phyloP scores from a whole-genome alignment of 2,113 vertebrate species.

The Struthidea cinerea region DNA sequence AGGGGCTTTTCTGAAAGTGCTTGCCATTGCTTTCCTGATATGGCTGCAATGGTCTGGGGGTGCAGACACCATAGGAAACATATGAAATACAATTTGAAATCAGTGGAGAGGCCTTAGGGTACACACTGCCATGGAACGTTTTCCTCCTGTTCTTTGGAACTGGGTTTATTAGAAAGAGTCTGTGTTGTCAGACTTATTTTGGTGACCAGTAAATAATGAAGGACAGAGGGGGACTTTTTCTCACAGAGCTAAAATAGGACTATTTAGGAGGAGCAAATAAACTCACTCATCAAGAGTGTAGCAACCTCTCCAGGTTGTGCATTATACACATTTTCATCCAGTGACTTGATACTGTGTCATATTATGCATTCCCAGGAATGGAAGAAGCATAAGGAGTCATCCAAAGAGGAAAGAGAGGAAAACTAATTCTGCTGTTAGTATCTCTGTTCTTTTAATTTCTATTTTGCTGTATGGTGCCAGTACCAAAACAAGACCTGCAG shows the following conservation, averaged over 20 bases:
- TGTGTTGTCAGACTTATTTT: neutral
- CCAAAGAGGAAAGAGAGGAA: neutral
- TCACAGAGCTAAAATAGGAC: neutral
- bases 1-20: neutral
- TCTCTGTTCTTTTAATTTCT: neutral
- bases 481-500: neutral
- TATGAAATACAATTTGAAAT: neutral
- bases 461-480: neutral
- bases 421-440: neutral
- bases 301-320: neutral
- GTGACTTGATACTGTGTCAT: neutral
- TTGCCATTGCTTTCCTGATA: neutral
- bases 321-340: neutral
- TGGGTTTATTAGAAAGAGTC: neutral
- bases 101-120: neutral
- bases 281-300: neutral
- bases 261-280: neutral
- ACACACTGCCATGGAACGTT: neutral
- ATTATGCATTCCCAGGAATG: neutral
- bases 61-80: neutral
- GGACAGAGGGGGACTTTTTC: neutral
- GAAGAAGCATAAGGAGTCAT: neutral
- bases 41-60: neutral
- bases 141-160: neutral
- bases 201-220: neutral